Evolutionary conservation across 2,888 invertebrate species (phyloP).

Genomic region (Lasioglossum leucozonium): DNA sequence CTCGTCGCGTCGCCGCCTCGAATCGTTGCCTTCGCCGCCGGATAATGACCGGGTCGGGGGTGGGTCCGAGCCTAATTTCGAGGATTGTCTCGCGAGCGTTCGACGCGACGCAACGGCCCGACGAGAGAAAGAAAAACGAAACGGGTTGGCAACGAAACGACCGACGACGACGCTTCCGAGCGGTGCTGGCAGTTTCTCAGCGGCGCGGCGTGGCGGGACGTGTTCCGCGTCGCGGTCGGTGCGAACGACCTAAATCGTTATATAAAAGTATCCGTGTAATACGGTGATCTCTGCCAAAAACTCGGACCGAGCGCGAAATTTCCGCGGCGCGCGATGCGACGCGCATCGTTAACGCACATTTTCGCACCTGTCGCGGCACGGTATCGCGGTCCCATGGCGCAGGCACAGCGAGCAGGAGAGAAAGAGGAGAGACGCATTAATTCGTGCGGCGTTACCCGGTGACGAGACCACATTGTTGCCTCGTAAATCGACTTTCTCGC

Average conservation of each 20-base stretch:
- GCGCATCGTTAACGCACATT: conserved; percentile 9
- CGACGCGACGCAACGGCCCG: neutral
- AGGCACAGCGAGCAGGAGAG: too few species aligned
- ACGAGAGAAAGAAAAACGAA: conserved; percentile 43
- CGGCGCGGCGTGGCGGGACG: conserved; percentile 24
- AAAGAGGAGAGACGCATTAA: conserved; percentile 26
- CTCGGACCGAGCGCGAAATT: conserved; percentile 12
- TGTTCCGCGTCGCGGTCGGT: conserved; percentile 52
- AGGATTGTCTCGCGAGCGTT: conserved; percentile 8
- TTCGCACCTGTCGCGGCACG: neutral
- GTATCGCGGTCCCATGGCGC: neutral
- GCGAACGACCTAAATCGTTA: conserved; percentile 79
- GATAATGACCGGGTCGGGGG: neutral
- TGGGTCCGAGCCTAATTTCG: conserved; percentile 24
- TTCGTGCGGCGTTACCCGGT: conserved; percentile 34
- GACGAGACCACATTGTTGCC: conserved; percentile 32
- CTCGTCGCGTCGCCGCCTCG: too few species aligned
- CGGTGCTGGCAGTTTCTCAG: conserved; percentile 64
- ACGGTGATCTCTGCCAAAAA: conserved; percentile 68
- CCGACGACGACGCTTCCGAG: conserved; percentile 62
- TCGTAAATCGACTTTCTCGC: conserved; percentile 54
- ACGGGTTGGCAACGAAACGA: conserved; percentile 63
- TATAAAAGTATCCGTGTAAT: conserved; percentile 71
- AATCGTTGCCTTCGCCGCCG: neutral
- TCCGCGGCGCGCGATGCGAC: neutral